Base-by-base conservation (phyloP, 1,140 invertebrate genomes). In the Choristoneura fumiferana region DNA sequence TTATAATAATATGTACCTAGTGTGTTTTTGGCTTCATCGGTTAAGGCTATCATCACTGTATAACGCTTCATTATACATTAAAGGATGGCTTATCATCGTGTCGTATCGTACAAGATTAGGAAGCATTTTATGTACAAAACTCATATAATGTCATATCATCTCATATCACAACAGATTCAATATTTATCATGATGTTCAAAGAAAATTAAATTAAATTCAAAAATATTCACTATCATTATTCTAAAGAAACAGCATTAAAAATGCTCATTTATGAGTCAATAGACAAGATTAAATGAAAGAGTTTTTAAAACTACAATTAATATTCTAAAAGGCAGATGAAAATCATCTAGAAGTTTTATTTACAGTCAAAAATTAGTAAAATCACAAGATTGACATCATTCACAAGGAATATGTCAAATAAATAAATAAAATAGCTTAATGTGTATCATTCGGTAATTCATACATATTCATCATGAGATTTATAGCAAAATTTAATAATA, bases 91-190 rank as follows among this genome's bases (percentile, higher is more conserved):
- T 54, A 29, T 54, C 52, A 36, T 8, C 29, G 52, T 35, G 52
- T 54, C 8, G 22, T 53, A 12, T 43, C 39, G 43, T 29, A 45
- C 39, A 52, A 36, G 35, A 49, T 58, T 63, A 58, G 57, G 53
- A 34, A 62, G 60, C 59, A 64, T 58, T 60, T 39, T 54, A 64
- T 73, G 83, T 86, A 88, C 82, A 86, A 86, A 87, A 71, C 10
- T 73, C 67, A 76, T 74, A 73, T 74, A 73, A 72, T 58, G 57
- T 81, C 83, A 86, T 86, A 86, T 88, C 85, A 78, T 68, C 57
- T 80, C 81, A 84, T 83, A 87, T 87, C 84, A 71, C 55, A 57
- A 45, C 18, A 62, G 37, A 17, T 35, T n/a, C 58, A 57, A 49
- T 62, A 56, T 72, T 60, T 60, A 63, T 53, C 56, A 67, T 58